Evolutionary conservation across 2,888 invertebrate genomes (phyloP), one percentile per base, ranked within the genome.

Genomic region (Melanargia galathea): DNA sequence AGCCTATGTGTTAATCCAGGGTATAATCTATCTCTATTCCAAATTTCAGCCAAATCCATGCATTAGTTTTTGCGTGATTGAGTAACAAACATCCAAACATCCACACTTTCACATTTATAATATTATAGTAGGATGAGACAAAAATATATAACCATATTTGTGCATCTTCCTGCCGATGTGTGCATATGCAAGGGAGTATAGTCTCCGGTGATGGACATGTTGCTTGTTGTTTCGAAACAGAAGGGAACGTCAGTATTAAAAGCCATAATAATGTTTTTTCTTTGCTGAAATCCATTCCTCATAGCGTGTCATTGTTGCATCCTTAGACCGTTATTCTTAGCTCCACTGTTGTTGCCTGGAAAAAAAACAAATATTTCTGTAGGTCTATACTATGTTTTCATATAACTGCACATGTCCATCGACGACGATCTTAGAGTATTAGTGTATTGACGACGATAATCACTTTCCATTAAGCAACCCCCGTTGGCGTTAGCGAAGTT

Each of bases 151-250:
- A 96, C 97, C 97, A 97, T 90, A 97, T 95, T 92, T 97, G 97
- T 72, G 95, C 92, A 76, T 97, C 96, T 77, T 95, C 94, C 75
- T 94, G 93, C 52, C 95, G 93, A 68, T 94, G 92, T 30, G 96
- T 94, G 83, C 97, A 97, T 73, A 96, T 93, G 81, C 97, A 97
- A 24, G 97, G 97, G 63, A 95, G 84, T 74, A 97, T 96, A 52
- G 93, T 92, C 75, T 96, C 96, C 66, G 96, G 94, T 26, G 94
- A 91, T 26, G 97, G 97, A 81, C 97, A 97, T 78, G 88, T 81
- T 69, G 80, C 67, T 43, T 72, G 68, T 67, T 84, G 81, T 66
- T 81, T 81, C 30, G 71, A 73, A 24, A 71, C 75, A 54, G 64
- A 70, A 52, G 73, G 65, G 64, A 79, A 63, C 72, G 79, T 73